Evolutionary conservation across 2,797 vertebrate genomes (phyloP).

Genomic region (Amazonetta brasiliensis): DNA sequence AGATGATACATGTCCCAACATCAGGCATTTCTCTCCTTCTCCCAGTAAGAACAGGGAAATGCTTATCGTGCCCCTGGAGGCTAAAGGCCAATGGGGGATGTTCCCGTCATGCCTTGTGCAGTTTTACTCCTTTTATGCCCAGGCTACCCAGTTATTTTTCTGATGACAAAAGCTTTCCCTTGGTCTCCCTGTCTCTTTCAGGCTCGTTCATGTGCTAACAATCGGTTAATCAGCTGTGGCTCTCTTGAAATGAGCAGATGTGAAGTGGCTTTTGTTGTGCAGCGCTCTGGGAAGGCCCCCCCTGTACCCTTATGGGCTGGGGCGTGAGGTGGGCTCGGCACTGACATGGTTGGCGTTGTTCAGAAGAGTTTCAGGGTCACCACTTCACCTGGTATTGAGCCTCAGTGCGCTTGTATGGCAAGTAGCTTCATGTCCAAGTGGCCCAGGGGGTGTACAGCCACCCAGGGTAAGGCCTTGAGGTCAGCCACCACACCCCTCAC

Average conservation of each 20-base stretch:
- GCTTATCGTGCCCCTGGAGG: not conserved
- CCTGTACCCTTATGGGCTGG: not conserved
- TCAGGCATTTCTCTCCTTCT: not conserved
- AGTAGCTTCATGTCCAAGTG: not conserved
- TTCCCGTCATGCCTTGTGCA: conserved; percentile 23
- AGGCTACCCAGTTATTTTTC: not conserved
- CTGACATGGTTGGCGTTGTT: not conserved
- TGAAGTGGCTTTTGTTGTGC: conserved; percentile 6
- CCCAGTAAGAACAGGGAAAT: not conserved
- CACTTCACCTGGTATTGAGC: not conserved
- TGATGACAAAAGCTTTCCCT: conserved; percentile 1
- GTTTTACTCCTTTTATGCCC: conserved; percentile 9
- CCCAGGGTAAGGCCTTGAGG: not conserved
- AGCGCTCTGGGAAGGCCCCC: not conserved
- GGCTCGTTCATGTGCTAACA: conserved; percentile 35
- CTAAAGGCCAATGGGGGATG: conserved; percentile 13
- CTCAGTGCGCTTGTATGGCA: not conserved
- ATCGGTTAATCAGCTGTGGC: conserved; percentile 20
- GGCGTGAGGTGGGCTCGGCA: not conserved
- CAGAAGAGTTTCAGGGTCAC: not conserved
- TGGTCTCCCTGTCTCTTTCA: conserved; percentile 46
- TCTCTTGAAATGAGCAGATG: conserved; percentile 38
- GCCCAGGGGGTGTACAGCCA: not conserved
- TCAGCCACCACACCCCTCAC: not conserved
- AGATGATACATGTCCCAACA: not conserved